Base-by-base conservation (phyloP, 2,797 vertebrate species). In the Hypotaenidia okinawae region DNA sequence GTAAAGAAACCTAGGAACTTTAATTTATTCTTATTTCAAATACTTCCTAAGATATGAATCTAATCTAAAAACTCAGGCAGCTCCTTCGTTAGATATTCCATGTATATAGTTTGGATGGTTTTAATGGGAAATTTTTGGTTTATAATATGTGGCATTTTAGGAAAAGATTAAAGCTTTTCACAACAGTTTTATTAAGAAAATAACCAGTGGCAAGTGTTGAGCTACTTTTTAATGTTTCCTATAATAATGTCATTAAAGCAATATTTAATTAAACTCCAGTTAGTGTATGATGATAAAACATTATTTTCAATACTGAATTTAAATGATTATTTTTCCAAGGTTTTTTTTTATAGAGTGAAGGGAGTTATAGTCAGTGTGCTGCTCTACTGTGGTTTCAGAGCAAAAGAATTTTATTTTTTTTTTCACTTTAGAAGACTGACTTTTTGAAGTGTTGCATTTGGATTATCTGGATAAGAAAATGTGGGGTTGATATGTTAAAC, bases 261-360 rank as follows among this genome's bases (percentile, higher is more conserved):
- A 80, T 87, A 80, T 85, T 96, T 95, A 94, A 93, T 92, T 96
- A 92, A 92, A 94, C 93, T 77, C 9, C 51, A 82, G 18, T 68
- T 84, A 61, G 30, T 58, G 6, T 62, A 68, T 54, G 49, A 85
- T 77, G 41, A 91, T 76, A 92, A 93, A 92, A 74, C 16, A 47
- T 30, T 85, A 74, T 74, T 91, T 95, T 82, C 52, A 84, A 24
- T 80, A 82, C 24, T 93, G 67, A 90, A 79, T 95, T 95, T 73
- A 88, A 21, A 88, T 92, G 4, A 87, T 41, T 92, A 3, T 80
- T 92, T 94, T 92, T 74, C 22, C 13, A 49, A 12, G 25, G 2
- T n/a, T 39, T 23, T 70, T 84, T 64, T 47, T 22, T 47, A 21
- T 73, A 57, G 12, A 1, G 11, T 45, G 35, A 80, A 87, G 35